phyloP scores from a whole-genome alignment of 2,888 invertebrate species.

The Rotaria magnacalcarata region DNA sequence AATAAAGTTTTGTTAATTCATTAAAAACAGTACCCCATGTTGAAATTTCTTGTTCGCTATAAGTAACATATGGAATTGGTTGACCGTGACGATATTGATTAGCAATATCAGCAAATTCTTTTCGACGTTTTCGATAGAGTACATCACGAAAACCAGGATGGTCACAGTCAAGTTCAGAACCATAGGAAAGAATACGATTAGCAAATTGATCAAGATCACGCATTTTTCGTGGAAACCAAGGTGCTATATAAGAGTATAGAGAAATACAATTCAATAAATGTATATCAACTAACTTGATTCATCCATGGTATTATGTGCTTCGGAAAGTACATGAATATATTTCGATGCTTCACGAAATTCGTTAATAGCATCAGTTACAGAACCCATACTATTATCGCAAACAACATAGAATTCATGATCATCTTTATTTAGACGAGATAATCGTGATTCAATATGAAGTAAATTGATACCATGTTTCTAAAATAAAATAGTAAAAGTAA shows the following conservation, averaged over 20 bases:
- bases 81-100: constrained; percentile 87
- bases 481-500: constrained; percentile 31
- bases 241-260: constrained; percentile 56
- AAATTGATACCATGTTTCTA: constrained; percentile 69
- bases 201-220: constrained; percentile 87
- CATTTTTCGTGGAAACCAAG: constrained; percentile 94
- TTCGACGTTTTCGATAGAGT: constrained; percentile 80
- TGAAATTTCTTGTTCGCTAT: constrained; percentile 76
- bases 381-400: constrained; percentile 71
- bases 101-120: constrained; percentile 86
- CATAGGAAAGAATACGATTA: constrained; percentile 93
- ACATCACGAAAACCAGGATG: constrained; percentile 84
- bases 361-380: constrained; percentile 68
- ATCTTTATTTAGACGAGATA: constrained; percentile 72
- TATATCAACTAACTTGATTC: constrained; percentile 45
- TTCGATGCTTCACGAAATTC: constrained; percentile 69
- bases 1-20: constrained; percentile 78
- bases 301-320: background rate
- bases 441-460: constrained; percentile 84
- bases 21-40: constrained; percentile 84
- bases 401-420: constrained; percentile 90
- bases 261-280: no score
- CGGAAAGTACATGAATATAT: constrained; percentile 70
- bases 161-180: constrained; percentile 82
- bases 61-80: constrained; percentile 80